phyloP scores from a whole-genome alignment of 2,888 invertebrate genomes.

The Noctua janthina region DNA sequence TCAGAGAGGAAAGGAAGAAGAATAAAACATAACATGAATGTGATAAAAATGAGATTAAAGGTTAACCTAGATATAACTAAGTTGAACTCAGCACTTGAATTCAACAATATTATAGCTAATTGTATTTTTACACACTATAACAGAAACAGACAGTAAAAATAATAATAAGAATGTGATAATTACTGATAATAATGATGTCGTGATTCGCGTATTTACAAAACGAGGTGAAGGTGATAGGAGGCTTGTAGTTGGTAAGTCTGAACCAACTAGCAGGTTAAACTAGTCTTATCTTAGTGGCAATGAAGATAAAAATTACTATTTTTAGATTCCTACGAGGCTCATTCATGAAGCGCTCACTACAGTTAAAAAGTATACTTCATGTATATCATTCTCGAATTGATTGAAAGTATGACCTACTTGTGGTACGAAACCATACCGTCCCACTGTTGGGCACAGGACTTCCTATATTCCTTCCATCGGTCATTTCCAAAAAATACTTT shows the following conservation, averaged over 20 bases:
- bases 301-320: conserved; percentile 58
- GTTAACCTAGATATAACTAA: not conserved
- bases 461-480: not conserved
- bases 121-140: not conserved
- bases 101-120: not conserved
- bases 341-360: conserved; percentile 14
- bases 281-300: conserved; percentile 55
- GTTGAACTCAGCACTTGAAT: not conserved
- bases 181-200: conserved; percentile 33
- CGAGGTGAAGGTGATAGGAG: conserved; percentile 56
- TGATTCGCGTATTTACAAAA: conserved; percentile 57
- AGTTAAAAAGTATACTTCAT: not conserved
- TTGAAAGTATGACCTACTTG: not conserved
- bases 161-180: conserved; percentile 8
- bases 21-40: not conserved
- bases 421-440: not conserved
- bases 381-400: not conserved
- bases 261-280: conserved; percentile 26
- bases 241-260: conserved; percentile 31
- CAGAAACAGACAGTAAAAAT: not conserved
- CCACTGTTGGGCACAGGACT: not conserved
- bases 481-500: not conserved
- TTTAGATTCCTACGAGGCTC: conserved; percentile 28
- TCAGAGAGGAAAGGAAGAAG: not conserved
- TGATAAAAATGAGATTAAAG: not conserved